phyloP scores from a whole-genome alignment of 1,140 invertebrate species.

The Arctopsyche grandis region DNA sequence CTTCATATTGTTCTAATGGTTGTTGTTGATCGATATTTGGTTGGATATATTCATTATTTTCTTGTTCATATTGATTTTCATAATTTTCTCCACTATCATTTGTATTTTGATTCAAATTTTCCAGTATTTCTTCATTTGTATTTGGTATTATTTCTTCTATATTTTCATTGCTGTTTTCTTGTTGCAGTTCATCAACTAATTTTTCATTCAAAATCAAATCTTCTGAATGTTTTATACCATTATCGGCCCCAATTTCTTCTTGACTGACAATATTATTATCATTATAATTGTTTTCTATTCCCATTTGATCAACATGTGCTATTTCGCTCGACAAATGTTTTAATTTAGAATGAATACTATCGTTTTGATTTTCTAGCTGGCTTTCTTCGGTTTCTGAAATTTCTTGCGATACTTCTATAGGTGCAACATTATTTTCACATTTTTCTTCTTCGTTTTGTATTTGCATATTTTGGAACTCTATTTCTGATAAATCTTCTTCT shows the following conservation, averaged over 20 bases:
- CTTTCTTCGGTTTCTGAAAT: background rate
- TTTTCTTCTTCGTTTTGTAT: background rate
- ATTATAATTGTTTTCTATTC: background rate
- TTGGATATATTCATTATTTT: background rate
- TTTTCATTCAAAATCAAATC: background rate
- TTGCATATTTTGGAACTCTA: background rate
- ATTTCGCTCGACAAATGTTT: slow-evolving; percentile 14
- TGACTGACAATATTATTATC: background rate
- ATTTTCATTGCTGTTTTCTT: background rate
- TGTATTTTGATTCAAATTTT: background rate
- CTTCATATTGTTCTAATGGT: background rate
- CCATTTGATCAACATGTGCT: slow-evolving; percentile 19
- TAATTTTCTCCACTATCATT: background rate
- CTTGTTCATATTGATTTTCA: background rate
- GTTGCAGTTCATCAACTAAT: background rate
- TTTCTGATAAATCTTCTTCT: slow-evolving; percentile 15
- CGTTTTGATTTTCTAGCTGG: background rate
- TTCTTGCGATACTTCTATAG: background rate
- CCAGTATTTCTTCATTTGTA: background rate
- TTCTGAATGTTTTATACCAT: background rate
- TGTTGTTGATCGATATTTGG: background rate
- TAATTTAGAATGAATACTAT: background rate
- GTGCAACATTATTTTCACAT: background rate
- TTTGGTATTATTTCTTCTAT: background rate
- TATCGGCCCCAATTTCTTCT: background rate